A percentile compares a stretch with the other conserved stretches of the same genome.
phyloP scores from a whole-genome alignment of 2,888 invertebrate genomes.

The Siphlonurus alternatus region DNA sequence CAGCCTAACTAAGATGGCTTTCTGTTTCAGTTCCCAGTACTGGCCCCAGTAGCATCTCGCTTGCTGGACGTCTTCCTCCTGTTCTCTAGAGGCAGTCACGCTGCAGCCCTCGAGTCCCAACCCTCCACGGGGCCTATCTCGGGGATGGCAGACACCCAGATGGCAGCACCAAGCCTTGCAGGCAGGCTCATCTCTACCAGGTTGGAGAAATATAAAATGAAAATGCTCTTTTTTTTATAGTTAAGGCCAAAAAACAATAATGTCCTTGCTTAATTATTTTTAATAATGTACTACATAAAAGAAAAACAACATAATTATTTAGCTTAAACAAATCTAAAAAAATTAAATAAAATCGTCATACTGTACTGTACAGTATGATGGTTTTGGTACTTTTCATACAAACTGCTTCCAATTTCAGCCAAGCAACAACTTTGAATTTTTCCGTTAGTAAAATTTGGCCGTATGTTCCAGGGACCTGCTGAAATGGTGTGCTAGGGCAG shows the following conservation, averaged over 20 bases:
- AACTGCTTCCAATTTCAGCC: too few species aligned
- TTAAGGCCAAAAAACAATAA: too few species aligned
- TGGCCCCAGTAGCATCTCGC: conserved; percentile 53
- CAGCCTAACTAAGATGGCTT: conserved; percentile 4
- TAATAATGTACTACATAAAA: too few species aligned
- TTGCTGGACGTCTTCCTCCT: conserved; percentile 71
- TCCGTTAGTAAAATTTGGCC: too few species aligned
- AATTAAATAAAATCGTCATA: too few species aligned
- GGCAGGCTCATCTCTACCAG: conserved; percentile 10
- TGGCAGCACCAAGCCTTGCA: background rate
- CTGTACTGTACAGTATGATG: too few species aligned
- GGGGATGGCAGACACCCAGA: background rate
- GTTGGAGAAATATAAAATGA: conserved; percentile 21
- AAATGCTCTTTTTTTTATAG: conserved; percentile 22
- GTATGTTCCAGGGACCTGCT: conserved; percentile 56
- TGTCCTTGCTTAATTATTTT: too few species aligned
- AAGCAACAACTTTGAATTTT: too few species aligned
- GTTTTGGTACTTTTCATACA: background rate
- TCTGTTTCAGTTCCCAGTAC: conserved; percentile 39
- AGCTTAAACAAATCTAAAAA: too few species aligned
- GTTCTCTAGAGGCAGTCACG: conserved; percentile 54
- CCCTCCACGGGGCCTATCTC: background rate
- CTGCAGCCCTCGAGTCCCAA: background rate
- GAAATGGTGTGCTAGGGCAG: conserved; percentile 74
- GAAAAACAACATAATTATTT: too few species aligned